Evolutionary conservation across 2,888 invertebrate species (phyloP), one percentile per base, ranked within the genome.

Genomic region (Dryocosmus kuriphilus): DNA sequence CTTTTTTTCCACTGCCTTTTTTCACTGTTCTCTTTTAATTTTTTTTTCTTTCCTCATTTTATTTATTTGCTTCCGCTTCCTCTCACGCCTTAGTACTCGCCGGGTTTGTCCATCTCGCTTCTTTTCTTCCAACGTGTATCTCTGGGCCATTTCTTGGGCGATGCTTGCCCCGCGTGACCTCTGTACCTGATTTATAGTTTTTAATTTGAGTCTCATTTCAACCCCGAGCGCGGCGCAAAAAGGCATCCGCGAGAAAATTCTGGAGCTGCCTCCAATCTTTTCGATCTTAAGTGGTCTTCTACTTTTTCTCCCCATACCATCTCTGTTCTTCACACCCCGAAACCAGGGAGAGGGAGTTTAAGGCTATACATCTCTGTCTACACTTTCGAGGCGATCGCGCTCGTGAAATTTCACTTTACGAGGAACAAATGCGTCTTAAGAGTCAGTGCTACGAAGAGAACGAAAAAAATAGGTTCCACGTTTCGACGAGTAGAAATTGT

Each of bases 141-240:
- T 61, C 75, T 61, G 62, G 75, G 38, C 73, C 80, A 38, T 71
- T 67, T 51, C 51, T 71, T 71, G 62, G 67, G 73, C 60, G 65
- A 73, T 65, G 77, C 79, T 77, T 67, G 75, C 77, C 75, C 83
- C 83, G 84, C 82, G 83, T 84, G 85, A 85, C 85, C 86, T 85
- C 82, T 81, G 83, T 81, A 82, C 82, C 86, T 89, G 89, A 89
- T 89, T 89, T 89, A 89, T 88, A 87, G 88, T 88, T 89, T 88
- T 89, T 89, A 89, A 89, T 89, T 89, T 88, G 88, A 86, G 86
- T 86, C 87, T 88, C 87, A 85, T 89, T 89, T 83, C 85, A 83
- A 79, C 82, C 81, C 84, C 82, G 75, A 77, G 80, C 81, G 79
- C 79, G 32, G 63, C 74, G 62, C 65, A 78, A 78, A 79, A 76